phyloP scores from a whole-genome alignment of 2,797 vertebrate species.

The Lophotriccus pileatus region DNA sequence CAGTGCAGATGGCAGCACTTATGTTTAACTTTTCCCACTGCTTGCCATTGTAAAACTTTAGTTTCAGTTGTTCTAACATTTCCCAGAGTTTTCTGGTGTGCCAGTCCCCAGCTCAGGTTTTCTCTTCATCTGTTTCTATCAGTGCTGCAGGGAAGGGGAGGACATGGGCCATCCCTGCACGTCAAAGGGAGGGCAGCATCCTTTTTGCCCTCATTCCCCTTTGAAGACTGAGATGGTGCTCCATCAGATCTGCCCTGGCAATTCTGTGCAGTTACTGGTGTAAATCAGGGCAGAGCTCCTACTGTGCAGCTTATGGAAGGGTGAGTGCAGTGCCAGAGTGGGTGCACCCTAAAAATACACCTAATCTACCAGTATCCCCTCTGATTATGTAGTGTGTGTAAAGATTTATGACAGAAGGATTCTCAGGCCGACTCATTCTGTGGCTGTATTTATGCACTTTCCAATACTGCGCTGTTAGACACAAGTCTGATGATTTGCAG shows the following conservation, averaged over 20 bases:
- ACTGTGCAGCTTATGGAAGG: neutral
- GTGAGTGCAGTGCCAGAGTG: neutral
- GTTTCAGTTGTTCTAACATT: neutral
- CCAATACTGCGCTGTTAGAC: neutral
- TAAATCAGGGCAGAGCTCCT: neutral
- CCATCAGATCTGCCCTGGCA: neutral
- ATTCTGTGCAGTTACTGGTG: neutral
- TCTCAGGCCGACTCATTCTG: neutral
- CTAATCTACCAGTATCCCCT: neutral
- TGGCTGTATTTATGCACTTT: neutral
- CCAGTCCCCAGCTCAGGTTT: neutral
- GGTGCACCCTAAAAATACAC: neutral
- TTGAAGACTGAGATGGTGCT: neutral
- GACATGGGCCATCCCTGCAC: rapidly evolving
- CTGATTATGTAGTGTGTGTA: neutral
- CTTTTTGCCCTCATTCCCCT: neutral
- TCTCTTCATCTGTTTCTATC: neutral
- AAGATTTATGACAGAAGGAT: neutral
- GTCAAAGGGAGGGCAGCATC: rapidly evolving
- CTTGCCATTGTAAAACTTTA: neutral
- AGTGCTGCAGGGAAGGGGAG: neutral
- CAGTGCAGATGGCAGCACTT: neutral
- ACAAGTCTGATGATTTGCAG: neutral
- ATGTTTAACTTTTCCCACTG: neutral
- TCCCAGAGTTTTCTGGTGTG: neutral